These are phyloP conservation scores for Ovis canadensis DNA, from an alignment of 2,113 vertebrate species.

Conservation along the genomic window DNA sequence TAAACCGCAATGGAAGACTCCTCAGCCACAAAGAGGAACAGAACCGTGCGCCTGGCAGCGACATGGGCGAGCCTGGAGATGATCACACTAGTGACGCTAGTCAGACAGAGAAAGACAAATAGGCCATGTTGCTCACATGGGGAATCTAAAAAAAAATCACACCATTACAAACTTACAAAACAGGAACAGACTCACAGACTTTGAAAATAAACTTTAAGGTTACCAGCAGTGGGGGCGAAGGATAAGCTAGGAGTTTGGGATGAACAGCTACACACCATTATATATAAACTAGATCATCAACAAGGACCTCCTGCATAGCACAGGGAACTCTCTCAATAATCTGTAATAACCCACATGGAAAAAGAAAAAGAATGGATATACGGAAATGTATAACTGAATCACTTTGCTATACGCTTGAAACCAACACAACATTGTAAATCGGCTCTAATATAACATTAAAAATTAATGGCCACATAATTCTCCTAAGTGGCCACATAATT, in stretches of 20 bases:
- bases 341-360: background rate
- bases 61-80: rapidly evolving
- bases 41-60: background rate
- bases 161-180: background rate
- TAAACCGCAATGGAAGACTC: rapidly evolving
- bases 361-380: background rate
- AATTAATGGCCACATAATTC: background rate
- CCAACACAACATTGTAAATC: background rate
- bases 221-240: background rate
- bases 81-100: background rate
- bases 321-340: background rate
- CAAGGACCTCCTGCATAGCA: background rate
- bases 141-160: background rate
- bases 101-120: background rate
- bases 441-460: background rate
- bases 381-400: background rate
- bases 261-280: background rate
- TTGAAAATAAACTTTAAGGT: background rate
- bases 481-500: background rate
- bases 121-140: no score
- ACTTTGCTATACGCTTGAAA: background rate
- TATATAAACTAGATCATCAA: background rate
- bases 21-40: background rate
- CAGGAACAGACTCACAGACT: background rate
- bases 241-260: background rate